Evolutionary conservation across 2,888 invertebrate species (phyloP), one percentile per base, ranked within the genome.

Genomic region (Ormia ochracea): DNA sequence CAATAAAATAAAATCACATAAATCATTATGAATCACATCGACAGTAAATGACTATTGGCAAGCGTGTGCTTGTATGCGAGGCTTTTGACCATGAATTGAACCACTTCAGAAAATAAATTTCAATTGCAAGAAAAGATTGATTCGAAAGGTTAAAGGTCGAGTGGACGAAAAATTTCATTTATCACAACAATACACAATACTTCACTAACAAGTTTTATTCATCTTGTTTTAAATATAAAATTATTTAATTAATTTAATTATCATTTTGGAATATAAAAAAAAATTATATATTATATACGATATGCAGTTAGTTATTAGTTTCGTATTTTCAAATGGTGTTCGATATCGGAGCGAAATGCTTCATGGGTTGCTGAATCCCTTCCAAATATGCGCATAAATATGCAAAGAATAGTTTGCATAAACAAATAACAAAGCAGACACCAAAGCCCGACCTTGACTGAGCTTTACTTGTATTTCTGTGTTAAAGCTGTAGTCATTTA

Each of bases 361-460:
- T 50, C 26, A n/a, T 50, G 50, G 50, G 26, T 17, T 52, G 4
- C 10, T 50, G 17, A 6, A 41, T 19, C 38, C 5, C 26, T 43
- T 43, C 41, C 31, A 52, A 61, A 56, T 66, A 10, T 3, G 1
- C 23, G 36, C 19, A 56, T 36, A 63, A n/a, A 38, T 52, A 43
- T 2, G 3, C 14, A 26, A 7, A 23, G 23, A 43, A 9, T 21
- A 4, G 23, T 17, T 12, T 48, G 1, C 4, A 12, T 23, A 26
- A 26, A 26, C 28, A 43, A n/a, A n/a, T 14, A 50, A 50, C 14
- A 50, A 26, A 43, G 19, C 48, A 58, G 36, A n/a, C 36, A n/a
- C n/a, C n/a, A 50, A 50, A 48, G 19, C 21, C 2, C 58, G 56
- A 74, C 74, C 74, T 74, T 74, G 74, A 41, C 28, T 58, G 36